Base-by-base conservation (phyloP, 2,888 invertebrate species). In the Tuta absoluta region DNA sequence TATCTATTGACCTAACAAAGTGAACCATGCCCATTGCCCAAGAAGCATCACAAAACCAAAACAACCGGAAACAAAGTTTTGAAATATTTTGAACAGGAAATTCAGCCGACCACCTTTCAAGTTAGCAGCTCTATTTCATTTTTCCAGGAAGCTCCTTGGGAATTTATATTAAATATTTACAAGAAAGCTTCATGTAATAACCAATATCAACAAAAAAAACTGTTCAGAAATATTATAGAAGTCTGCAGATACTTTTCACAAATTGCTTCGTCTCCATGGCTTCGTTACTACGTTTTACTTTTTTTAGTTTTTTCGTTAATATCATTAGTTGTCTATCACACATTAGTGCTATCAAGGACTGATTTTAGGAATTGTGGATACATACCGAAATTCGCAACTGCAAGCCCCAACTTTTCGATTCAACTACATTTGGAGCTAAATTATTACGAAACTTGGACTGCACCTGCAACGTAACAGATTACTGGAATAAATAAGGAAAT, bases 401-500 rank as follows among this genome's bases (percentile, higher is more conserved):
- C 41, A 14, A n/a, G n/a, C 41, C 41, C 41, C 12, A 41, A 41
- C 41, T 41, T 41, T 41, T 41, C 14, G n/a, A n/a, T 14, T 41
- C n/a, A 41, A n/a, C 41, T 14, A 41, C 41, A 41, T 41, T n/a
- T 33, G 33, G 8, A 33, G 33, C 41, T 41, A 41, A 41, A 41
- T 41, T 41, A 41, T 41, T 14, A 41, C 41, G 14, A 41, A 41
- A 41, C 41, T 41, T 41, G 41, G 41, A 41, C 41, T 41, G 41
- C 41, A 41, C 41, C 41, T 41, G 41, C 41, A 41, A 41, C 41
- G 41, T 41, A 41, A 41, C 41, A 41, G 41, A 41, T 41, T 41
- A 41, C 41, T 41, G 41, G 41, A 41, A 41, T 41, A 41, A 41
- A n/a, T 41, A n/a, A 41, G 21, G 51, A 19, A 23, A 51, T 51